Conservation (phyloP, 2,797 vertebrate genomes). For the Crossoptilon crossoptilon region DNA sequence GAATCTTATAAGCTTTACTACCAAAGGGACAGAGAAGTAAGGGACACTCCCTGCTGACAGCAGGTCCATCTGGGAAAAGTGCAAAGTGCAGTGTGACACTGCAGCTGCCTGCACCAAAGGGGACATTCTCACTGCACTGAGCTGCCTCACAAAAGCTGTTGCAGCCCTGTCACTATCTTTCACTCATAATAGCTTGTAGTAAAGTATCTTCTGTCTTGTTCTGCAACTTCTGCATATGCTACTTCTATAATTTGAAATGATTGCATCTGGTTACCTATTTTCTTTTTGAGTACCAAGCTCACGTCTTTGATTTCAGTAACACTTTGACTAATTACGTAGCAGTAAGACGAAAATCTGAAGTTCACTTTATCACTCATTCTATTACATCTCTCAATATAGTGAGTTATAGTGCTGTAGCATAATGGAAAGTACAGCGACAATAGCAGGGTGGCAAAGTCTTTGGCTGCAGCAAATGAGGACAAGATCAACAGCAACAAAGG, state of each 20-base stretch:
- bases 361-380: background rate
- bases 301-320: background rate
- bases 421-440: too few relatives aligned
- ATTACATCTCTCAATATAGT: background rate
- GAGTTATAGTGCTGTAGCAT: too few relatives aligned
- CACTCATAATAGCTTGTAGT: background rate
- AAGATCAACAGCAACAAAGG: too few relatives aligned
- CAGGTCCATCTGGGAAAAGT: background rate
- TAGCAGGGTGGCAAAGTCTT: too few relatives aligned
- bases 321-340: background rate
- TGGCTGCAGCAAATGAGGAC: too few relatives aligned
- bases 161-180: background rate
- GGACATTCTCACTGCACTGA: background rate
- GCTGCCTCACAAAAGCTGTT: background rate
- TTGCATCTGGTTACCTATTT: background rate
- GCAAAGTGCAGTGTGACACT: background rate
- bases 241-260: background rate
- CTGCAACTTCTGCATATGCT: background rate
- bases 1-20: accelerated
- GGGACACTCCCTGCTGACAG: background rate
- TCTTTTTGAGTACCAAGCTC: background rate
- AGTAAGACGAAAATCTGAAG: background rate
- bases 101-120: accelerated
- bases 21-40: background rate
- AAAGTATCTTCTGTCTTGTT: background rate